Evolutionary conservation across 2,797 vertebrate species (phyloP).

Genomic region (Diglossa cyanea): DNA sequence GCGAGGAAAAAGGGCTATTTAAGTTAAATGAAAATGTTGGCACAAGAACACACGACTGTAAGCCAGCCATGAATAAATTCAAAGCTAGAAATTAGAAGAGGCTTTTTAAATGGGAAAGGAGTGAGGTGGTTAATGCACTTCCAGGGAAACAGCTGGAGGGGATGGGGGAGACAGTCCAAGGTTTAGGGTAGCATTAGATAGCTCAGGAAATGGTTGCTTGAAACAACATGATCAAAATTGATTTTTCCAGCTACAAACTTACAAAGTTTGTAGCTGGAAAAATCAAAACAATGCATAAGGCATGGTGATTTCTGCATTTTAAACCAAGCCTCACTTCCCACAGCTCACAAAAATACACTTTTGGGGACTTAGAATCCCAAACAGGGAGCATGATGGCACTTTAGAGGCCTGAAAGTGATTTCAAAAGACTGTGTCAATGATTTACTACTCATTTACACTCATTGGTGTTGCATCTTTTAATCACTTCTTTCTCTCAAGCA

Average conservation of each 20-base stretch:
- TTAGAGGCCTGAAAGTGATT: slow-evolving; percentile 9
- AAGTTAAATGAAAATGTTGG: slow-evolving; percentile 6
- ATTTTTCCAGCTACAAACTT: neutral
- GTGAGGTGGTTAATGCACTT: neutral
- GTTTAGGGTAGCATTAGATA: neutral
- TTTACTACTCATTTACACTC: neutral
- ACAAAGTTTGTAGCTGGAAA: neutral
- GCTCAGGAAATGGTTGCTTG: neutral
- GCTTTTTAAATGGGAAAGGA: neutral
- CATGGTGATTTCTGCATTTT: neutral
- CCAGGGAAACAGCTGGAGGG: neutral
- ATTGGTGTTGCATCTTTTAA: neutral
- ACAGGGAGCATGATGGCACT: neutral
- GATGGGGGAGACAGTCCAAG: neutral
- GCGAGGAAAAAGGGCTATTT: neutral
- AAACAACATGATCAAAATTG: neutral
- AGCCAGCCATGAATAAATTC: neutral
- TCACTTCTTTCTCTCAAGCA: slow-evolving; percentile 20
- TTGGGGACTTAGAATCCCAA: neutral
- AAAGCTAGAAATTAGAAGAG: slow-evolving; percentile 16
- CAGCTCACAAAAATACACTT: neutral
- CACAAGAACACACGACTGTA: neutral
- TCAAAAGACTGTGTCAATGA: neutral
- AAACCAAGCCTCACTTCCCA: neutral
- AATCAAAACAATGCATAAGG: neutral